Percentiles rank a stretch among this genome's conserved stretches.
Evolutionary conservation across 2,888 invertebrate species (phyloP).

Genomic region (Cremastinae sp.): DNA sequence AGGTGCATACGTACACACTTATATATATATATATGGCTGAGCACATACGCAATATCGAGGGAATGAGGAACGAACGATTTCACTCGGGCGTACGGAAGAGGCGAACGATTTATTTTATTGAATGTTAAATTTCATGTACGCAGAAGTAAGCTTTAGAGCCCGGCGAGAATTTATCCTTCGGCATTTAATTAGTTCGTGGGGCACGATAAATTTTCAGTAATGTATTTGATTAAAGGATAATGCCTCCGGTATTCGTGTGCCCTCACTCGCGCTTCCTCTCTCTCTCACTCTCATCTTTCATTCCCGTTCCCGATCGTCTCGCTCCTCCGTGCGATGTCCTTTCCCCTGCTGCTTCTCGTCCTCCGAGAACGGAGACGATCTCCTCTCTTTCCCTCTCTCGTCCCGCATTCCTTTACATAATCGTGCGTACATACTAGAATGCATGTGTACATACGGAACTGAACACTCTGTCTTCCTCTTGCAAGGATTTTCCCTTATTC

Average conservation of each 20-base stretch:
- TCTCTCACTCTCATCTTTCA: constrained; percentile 62
- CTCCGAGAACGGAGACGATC: constrained; percentile 36
- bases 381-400: constrained; percentile 43
- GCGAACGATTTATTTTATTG: constrained; percentile 76
- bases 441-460: too few relatives aligned
- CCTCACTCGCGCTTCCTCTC: constrained; percentile 58
- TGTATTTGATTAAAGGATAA: constrained; percentile 81
- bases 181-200: constrained; percentile 80
- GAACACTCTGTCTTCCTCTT: too few relatives aligned
- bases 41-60: constrained; percentile 53
- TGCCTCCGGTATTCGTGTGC: constrained; percentile 73
- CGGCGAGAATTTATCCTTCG: constrained; percentile 79
- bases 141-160: constrained; percentile 70
- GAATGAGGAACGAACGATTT: constrained; percentile 68
- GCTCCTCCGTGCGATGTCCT: constrained; percentile 50
- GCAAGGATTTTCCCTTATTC: too few relatives aligned
- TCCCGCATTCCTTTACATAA: constrained; percentile 33
- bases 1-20: constrained; percentile 13
- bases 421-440: too few relatives aligned
- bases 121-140: constrained; percentile 78
- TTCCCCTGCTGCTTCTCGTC: constrained; percentile 47
- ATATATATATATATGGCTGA: background rate
- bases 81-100: constrained; percentile 61
- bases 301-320: constrained; percentile 34
- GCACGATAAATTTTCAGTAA: constrained; percentile 80